phyloP scores from a whole-genome alignment of 1,140 invertebrate genomes.

The Drosophila watanabei region DNA sequence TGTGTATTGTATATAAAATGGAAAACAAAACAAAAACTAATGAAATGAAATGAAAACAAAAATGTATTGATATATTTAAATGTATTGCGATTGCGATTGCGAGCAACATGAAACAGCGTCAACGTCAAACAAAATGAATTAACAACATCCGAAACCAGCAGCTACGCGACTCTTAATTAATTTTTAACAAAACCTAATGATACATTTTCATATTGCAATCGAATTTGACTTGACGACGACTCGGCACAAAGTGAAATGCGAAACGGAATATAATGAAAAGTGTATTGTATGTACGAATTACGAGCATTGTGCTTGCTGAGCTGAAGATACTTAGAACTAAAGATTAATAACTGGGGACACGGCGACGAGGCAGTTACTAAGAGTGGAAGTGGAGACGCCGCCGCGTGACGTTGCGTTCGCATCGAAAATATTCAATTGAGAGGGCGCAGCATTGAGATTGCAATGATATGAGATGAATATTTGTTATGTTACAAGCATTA shows the following conservation, averaged over 20 bases:
- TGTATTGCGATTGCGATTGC: slow-evolving; percentile 33
- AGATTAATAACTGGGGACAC: slow-evolving; percentile 36
- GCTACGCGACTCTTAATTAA: slow-evolving; percentile 59
- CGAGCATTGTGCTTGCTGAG: slow-evolving; percentile 31
- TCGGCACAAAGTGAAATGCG: slow-evolving; percentile 37
- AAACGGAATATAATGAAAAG: slow-evolving; percentile 16
- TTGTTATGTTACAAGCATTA: slow-evolving; percentile 85
- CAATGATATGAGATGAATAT: slow-evolving; percentile 76
- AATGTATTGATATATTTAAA: slow-evolving; percentile 70
- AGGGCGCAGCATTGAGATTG: slow-evolving; percentile 60
- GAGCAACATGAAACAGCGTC: slow-evolving; percentile 40
- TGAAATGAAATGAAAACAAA: slow-evolving; percentile 29
- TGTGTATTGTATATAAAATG: slow-evolving; percentile 80
- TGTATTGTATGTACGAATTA: slow-evolving; percentile 37
- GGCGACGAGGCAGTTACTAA: slow-evolving; percentile 27
- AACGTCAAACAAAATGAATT: slow-evolving; percentile 54
- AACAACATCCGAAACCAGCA: slow-evolving; percentile 49
- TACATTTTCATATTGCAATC: slow-evolving; percentile 74
- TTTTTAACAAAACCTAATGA: slow-evolving; percentile 57
- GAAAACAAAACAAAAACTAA: slow-evolving; percentile 36
- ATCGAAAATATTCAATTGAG: slow-evolving; percentile 54
- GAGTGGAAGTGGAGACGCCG: slow-evolving; percentile 20
- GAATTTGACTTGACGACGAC: slow-evolving; percentile 35
- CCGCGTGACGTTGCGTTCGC: slow-evolving; percentile 35
- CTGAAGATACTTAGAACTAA: slow-evolving; percentile 52